Evolutionary conservation across 2,888 invertebrate genomes (phyloP), one percentile per base, ranked within the genome.

Genomic region (Baronia brevicornis): DNA sequence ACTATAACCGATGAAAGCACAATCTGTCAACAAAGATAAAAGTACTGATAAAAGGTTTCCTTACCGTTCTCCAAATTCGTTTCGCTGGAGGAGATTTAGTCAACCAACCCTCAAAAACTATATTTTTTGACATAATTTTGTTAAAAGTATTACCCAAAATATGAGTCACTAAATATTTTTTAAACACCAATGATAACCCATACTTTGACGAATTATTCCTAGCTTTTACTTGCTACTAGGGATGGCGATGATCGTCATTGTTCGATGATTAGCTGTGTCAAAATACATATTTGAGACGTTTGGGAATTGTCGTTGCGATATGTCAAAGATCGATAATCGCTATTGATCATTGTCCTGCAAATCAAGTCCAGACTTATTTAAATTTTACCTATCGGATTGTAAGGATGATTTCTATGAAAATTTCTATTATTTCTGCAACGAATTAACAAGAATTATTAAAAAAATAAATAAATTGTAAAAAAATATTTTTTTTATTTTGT

Each of bases 41-140:
- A n/a, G n/a, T n/a, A n/a, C n/a, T n/a, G n/a, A n/a, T n/a, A n/a
- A n/a, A n/a, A n/a, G n/a, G n/a, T n/a, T n/a, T n/a, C n/a, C 94
- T 91, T 88, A 97, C 97, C 78, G 96, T 95, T 88, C 95, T 90
- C 91, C 94, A 96, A 65, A 95, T 91, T 54, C 93, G 88, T 85
- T 94, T 96, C 37, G 93, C 91, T 38, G 97, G 97, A 51, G 97
- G 97, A 38, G 97, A 97, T 86, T 97, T 97, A 40, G 93, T 95
- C 56, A 97, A 87, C 96, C 96, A 97, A 44, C 97, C 97, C 80
- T 95, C 94, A 66, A 92, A 91, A 48, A 94, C 91, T 44, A 92
- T 88, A 75, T 93, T 93, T 69, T 87, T 73, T 43, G 82, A 79
- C 82, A 82, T 80, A 45, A 55, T 54, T 27, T 24, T 42, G 38